Conservation (phyloP, 2,888 invertebrate species). For the Pseudolycoriella hygida region DNA sequence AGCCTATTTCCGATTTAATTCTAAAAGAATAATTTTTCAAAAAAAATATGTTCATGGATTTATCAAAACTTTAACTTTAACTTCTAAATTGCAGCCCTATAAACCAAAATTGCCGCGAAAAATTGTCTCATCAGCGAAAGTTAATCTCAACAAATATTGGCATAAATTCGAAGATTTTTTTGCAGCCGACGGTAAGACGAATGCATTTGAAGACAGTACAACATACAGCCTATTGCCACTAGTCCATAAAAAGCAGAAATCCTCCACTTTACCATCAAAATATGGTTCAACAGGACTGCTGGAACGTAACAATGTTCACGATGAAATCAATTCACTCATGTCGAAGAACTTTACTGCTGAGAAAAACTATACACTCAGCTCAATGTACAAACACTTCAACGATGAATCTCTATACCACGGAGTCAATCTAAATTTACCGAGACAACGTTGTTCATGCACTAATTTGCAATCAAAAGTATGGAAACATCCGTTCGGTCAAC, state of each 20-base stretch:
- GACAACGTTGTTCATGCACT: not conserved
- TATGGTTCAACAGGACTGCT: conserved; percentile 5
- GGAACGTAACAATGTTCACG: conserved; percentile 5
- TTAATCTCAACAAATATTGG: conserved; percentile 11
- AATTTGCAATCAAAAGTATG: not conserved
- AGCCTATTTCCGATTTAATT: not conserved
- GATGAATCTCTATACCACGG: conserved; percentile 10
- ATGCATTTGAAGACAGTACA: not conserved
- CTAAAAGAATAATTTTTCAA: not conserved
- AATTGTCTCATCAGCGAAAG: conserved; percentile 10
- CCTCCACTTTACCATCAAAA: conserved; percentile 5
- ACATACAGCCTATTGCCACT: not conserved
- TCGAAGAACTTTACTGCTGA: conserved; percentile 1
- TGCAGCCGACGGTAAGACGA: not conserved
- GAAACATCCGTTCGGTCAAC: conserved; percentile 4
- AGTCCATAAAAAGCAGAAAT: not conserved
- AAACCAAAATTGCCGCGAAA: conserved; percentile 10
- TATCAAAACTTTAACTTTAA: not conserved
- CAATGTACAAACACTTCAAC: conserved; percentile 8
- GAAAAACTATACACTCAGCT: not conserved
- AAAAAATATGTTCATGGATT: not conserved
- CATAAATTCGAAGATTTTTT: conserved; percentile 9
- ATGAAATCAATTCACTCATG: conserved; percentile 2
- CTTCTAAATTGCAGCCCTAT: conserved; percentile 7
- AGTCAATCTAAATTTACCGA: conserved; percentile 7